These are phyloP conservation scores for Propithecus perrieri DNA, from an alignment of 2,797 vertebrate genomes.

Conservation along the genomic window DNA sequence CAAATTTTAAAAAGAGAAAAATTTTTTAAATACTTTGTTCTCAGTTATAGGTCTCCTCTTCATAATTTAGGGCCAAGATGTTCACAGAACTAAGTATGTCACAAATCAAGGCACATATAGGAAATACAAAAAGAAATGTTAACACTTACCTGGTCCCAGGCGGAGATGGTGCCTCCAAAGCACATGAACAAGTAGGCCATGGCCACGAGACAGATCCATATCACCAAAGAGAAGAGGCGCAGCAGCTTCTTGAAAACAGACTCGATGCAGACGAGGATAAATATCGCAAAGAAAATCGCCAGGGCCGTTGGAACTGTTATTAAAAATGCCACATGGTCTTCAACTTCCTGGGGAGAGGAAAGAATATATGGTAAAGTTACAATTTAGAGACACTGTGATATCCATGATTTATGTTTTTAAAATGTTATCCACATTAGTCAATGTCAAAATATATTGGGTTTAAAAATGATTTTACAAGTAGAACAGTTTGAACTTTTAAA, in stretches of 20 bases:
- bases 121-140: neutral
- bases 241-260: conserved; percentile 98
- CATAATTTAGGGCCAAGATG: neutral
- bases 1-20: neutral
- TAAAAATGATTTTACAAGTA: conserved; percentile 2
- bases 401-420: neutral
- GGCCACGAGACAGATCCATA: conserved; percentile 96
- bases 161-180: conserved; percentile 95
- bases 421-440: neutral
- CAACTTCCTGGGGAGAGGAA: conserved; percentile 88
- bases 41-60: neutral
- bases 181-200: conserved; percentile 99
- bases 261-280: conserved; percentile 97
- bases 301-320: conserved; percentile 97
- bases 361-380: conserved; percentile 60
- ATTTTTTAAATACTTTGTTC: neutral
- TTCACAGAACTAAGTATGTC: neutral
- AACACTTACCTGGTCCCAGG: conserved; percentile 96
- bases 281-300: conserved; percentile 98
- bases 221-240: conserved; percentile 94
- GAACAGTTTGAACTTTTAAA: neutral
- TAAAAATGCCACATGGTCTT: conserved; percentile 96
- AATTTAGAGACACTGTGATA: neutral
- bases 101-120: neutral
- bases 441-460: neutral